Base-by-base conservation (phyloP, 2,888 invertebrate genomes). In the Melitaea athalia region DNA sequence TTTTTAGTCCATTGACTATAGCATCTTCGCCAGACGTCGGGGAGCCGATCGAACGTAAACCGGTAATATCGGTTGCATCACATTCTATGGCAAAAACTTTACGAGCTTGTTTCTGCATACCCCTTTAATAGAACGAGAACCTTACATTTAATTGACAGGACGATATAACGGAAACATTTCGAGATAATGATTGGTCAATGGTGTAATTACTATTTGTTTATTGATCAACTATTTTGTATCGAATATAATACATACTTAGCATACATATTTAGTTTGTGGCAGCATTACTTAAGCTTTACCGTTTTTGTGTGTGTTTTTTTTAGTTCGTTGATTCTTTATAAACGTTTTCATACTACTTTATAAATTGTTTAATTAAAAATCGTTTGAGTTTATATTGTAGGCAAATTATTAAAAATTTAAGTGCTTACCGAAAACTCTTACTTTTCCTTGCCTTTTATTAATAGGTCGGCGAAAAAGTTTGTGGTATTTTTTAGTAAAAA, bases 21-120 rank as follows among this genome's bases (percentile, higher is more conserved):
- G 78, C 79, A 81, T 81, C 81, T 80, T 79, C 76, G 84, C 86
- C 82, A 92, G 92, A 92, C 92, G 81, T 71, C 78, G 81, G 76
- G 92, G 92, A 91, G 92, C 92, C 91, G 80, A 79, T 75, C 79
- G 79, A 75, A 75, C 75, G 75, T 80, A 81, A 89, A 91, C 91
- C 89, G 89, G 91, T 91, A 85, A 72, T 67, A 79, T 81, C 82
- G 82, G 85, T 86, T 87, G 84, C 85, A 84, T 84, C 81, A 83
- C 78, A 82, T 79, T 78, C 78, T 78, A 79, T 72, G 79, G 81
- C 81, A 83, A 84, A 85, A 84, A 84, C 70, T 70, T 60, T 67
- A 67, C 70, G 59, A 70, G 71, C 72, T 62, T 47, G 71, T 74
- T 74, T 73, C 74, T 77, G 75, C 71, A 67, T 72, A 73, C 68